These are phyloP conservation scores for Tetraodon nigroviridis DNA, from an alignment of 2,113 vertebrate species.

Conservation along the genomic window DNA sequence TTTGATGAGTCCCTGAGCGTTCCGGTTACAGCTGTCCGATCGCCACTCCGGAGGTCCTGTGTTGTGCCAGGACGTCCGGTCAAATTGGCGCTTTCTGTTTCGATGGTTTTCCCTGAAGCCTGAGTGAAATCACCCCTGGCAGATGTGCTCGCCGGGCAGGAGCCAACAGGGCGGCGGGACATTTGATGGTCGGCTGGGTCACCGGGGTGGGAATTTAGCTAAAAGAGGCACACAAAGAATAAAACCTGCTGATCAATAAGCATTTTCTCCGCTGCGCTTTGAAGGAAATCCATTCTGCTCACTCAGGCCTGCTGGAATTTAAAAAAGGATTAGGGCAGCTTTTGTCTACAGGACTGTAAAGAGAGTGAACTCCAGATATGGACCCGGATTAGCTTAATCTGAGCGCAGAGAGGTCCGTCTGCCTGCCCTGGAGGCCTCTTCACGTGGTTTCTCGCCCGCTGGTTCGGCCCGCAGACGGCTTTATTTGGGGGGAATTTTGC, in stretches of 20 bases:
- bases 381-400: conserved; percentile 46
- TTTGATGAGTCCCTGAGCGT: no score
- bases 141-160: background rate
- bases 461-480: conserved; percentile 6
- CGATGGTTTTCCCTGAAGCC: no score
- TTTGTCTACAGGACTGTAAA: conserved; percentile 25
- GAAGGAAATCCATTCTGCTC: background rate
- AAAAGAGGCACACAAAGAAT: background rate
- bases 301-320: conserved; percentile 7
- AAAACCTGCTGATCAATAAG: background rate
- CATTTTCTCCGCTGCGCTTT: background rate
- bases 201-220: background rate
- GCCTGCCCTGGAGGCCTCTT: conserved; percentile 10
- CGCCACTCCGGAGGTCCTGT: no score
- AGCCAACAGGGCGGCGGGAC: background rate
- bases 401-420: conserved; percentile 10
- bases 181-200: background rate
- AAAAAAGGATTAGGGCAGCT: conserved; percentile 29
- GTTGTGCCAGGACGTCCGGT: no score
- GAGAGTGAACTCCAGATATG: conserved; percentile 31
- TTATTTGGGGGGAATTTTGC: background rate
- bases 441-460: conserved; percentile 8
- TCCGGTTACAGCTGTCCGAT: no score
- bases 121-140: no score
- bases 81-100: no score